Evolutionary conservation across 2,113 vertebrate species (phyloP).

Genomic region (Takifugu flavidus): DNA sequence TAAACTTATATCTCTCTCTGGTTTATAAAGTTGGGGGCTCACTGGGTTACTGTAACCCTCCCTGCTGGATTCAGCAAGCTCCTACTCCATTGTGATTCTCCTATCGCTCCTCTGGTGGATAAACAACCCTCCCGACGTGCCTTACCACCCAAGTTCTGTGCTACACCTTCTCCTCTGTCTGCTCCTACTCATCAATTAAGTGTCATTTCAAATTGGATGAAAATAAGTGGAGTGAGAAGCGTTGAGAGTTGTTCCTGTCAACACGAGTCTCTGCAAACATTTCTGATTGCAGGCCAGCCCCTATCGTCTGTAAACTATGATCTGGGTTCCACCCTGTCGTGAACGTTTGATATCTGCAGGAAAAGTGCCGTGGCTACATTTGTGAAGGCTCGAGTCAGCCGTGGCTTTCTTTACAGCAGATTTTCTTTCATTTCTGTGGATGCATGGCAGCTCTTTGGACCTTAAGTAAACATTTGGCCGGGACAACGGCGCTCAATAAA

Average conservation of each 20-base stretch:
- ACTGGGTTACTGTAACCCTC: constrained; percentile 6
- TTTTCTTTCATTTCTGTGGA: constrained; percentile 10
- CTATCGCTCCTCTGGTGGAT: constrained; percentile 24
- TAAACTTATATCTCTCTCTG: constrained; percentile 18
- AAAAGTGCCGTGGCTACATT: not conserved
- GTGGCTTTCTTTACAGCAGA: not conserved
- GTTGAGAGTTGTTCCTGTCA: constrained; percentile 38
- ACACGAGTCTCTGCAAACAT: constrained; percentile 28
- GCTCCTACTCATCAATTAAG: constrained; percentile 37
- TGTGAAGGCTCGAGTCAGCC: not conserved
- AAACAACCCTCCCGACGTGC: constrained; percentile 34
- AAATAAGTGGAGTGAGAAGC: constrained; percentile 52
- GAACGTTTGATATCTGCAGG: not conserved
- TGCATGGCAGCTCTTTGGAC: not conserved
- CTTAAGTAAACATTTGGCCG: constrained; percentile 30
- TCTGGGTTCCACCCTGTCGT: constrained; percentile 20
- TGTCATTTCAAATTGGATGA: constrained; percentile 46
- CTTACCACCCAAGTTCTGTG: constrained; percentile 53
- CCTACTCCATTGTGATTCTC: constrained; percentile 22
- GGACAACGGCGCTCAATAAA: constrained; percentile 29
- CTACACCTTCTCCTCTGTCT: constrained; percentile 29
- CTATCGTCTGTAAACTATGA: constrained; percentile 39
- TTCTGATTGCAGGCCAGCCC: constrained; percentile 45
- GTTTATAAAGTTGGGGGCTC: constrained; percentile 11
- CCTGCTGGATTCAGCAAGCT: constrained; percentile 2